Conservation (phyloP, 1,140 invertebrate species). For the Akabosia matsudoensis region DNA sequence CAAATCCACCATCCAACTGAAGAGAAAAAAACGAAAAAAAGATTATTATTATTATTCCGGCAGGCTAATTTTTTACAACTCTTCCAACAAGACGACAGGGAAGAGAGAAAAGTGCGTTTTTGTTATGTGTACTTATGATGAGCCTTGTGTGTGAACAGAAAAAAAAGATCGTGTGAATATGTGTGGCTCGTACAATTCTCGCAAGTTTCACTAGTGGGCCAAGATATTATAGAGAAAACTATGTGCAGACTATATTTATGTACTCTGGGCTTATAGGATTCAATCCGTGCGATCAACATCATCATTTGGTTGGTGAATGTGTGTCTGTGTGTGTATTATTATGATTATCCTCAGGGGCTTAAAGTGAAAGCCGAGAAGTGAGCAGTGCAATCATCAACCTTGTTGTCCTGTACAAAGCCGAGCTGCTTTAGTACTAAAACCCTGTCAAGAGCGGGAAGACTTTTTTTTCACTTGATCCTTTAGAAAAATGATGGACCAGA, state of each 20-base stretch:
- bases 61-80: constrained; percentile 24
- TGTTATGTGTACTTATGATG: not conserved
- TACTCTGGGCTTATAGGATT: constrained; percentile 6
- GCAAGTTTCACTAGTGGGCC: too few species aligned
- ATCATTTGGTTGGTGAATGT: not conserved
- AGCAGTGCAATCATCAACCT: constrained; percentile 8
- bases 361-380: constrained; percentile 11
- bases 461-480: not conserved
- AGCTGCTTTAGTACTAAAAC: not conserved
- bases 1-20: not conserved
- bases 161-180: not conserved
- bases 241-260: too few species aligned
- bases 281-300: constrained; percentile 13
- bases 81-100: not conserved
- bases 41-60: constrained; percentile 15
- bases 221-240: too few species aligned
- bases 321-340: not conserved
- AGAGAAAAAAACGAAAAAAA: constrained; percentile 9
- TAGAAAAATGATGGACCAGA: constrained; percentile 14
- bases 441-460: not conserved
- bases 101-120: not conserved
- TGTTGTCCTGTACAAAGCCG: not conserved
- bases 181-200: not conserved
- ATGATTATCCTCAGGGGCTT: constrained; percentile 1
- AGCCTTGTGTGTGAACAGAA: not conserved